phyloP scores from a whole-genome alignment of 2,797 vertebrate species.

The Phoebastria nigripes region DNA sequence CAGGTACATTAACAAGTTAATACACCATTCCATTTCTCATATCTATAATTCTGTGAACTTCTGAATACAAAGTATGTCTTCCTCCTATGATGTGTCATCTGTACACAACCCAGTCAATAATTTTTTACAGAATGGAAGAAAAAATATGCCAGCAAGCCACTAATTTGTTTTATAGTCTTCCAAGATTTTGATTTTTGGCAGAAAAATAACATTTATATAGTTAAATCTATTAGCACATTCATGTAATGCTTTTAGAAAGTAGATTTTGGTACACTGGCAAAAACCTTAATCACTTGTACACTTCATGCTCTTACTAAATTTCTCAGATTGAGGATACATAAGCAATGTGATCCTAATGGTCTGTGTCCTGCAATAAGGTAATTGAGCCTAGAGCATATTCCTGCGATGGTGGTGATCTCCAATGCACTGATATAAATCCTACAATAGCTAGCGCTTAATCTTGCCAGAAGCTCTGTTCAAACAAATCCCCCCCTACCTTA shows the following conservation, averaged over 20 bases:
- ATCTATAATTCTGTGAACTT: background rate
- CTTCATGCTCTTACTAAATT: background rate
- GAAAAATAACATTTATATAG: background rate
- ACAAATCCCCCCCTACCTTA: background rate
- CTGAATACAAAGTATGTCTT: background rate
- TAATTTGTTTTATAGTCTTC: background rate
- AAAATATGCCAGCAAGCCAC: background rate
- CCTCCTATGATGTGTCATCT: background rate
- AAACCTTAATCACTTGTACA: background rate
- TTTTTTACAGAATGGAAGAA: background rate
- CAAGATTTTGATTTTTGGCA: background rate
- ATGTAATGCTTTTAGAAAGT: background rate
- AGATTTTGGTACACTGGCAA: background rate
- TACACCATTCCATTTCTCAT: background rate
- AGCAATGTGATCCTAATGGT: background rate
- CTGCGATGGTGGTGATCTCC: accelerated
- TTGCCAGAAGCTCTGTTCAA: background rate
- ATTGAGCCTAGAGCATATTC: background rate
- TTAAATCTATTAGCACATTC: background rate
- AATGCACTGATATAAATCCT: background rate
- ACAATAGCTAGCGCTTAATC: background rate
- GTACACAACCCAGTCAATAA: background rate
- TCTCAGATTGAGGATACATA: background rate
- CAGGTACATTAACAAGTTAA: background rate
- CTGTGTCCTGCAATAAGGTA: background rate